phyloP scores from a whole-genome alignment of 1,140 invertebrate species.

The Lysiphlebus fabarum region DNA sequence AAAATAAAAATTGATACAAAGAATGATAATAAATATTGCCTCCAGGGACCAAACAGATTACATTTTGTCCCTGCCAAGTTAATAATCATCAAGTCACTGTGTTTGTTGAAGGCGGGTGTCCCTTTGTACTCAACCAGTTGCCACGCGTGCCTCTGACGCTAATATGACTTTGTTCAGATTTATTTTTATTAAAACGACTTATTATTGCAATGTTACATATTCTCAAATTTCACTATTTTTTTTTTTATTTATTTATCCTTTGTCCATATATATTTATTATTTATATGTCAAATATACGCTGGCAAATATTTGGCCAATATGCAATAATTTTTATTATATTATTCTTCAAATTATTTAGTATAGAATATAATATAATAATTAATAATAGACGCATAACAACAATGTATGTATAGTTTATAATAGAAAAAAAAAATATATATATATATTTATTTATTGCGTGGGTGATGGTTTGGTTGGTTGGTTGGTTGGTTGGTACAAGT shows the following conservation, averaged over 20 bases:
- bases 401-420: no score
- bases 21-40: constrained; percentile 35
- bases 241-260: neutral
- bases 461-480: no score
- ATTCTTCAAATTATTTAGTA: no score
- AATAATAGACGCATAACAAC: no score
- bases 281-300: no score
- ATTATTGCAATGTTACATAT: constrained; percentile 50
- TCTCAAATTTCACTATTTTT: constrained; percentile 40
- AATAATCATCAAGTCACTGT: constrained; percentile 58
- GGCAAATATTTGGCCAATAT: no score
- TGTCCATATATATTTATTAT: constrained; percentile 1
- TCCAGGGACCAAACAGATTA: constrained; percentile 50
- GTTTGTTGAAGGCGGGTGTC: constrained; percentile 52
- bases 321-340: no score
- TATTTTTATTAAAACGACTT: constrained; percentile 47
- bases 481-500: no score
- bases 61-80: constrained; percentile 45
- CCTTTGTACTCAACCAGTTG: constrained; percentile 43
- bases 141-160: constrained; percentile 54
- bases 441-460: no score
- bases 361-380: no score
- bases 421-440: no score
- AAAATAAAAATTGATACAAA: constrained; percentile 27
- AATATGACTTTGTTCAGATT: constrained; percentile 54